These are phyloP conservation scores for Cephalopachus bancanus DNA, from an alignment of 2,797 vertebrate species.

Conservation along the genomic window DNA sequence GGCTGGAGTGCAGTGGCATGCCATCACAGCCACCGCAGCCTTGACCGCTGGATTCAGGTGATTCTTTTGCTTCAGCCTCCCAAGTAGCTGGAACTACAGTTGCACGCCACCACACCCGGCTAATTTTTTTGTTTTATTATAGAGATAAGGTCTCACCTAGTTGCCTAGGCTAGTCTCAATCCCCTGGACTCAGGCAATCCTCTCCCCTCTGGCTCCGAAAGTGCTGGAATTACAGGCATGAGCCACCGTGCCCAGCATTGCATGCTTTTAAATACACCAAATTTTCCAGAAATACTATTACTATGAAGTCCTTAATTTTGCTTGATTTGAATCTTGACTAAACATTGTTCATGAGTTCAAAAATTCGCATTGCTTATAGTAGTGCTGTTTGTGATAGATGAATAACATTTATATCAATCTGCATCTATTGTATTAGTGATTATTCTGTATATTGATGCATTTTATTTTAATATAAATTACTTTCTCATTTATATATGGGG, in stretches of 20 bases:
- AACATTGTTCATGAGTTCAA: background rate
- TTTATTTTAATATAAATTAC: slow-evolving; percentile 4
- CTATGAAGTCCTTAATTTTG: background rate
- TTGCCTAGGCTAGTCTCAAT: no score
- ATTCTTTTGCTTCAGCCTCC: no score
- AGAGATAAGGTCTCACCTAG: no score
- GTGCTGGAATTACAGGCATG: no score
- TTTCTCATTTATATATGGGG: background rate
- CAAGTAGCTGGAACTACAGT: no score
- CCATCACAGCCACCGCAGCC: no score
- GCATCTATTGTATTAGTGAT: background rate
- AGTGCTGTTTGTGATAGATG: background rate
- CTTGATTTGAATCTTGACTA: background rate
- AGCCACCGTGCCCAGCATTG: background rate
- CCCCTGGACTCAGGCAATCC: no score
- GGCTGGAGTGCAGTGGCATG: no score
- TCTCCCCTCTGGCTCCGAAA: no score
- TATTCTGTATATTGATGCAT: background rate
- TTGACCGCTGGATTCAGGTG: no score
- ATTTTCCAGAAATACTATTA: background rate
- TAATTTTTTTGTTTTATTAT: no score
- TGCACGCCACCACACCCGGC: no score
- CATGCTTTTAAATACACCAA: background rate
- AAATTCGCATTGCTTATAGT: background rate
- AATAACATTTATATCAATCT: background rate